These are phyloP conservation scores for Eospalax fontanierii DNA, from an alignment of 2,797 vertebrate genomes.

Conservation along the genomic window DNA sequence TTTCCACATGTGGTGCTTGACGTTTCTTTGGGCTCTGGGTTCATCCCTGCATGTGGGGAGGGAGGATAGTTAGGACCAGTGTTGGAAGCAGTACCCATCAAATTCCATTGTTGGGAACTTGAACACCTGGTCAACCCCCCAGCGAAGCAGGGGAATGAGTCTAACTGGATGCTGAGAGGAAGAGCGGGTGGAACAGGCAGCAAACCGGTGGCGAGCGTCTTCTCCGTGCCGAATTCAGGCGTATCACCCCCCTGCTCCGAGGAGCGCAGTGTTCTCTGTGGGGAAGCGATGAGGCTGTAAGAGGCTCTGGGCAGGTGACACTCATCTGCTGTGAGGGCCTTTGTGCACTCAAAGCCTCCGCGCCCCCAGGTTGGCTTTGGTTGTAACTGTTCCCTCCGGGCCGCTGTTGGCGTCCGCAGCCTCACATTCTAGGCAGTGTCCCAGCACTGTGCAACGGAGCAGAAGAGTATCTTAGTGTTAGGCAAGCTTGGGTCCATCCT, in stretches of 20 bases:
- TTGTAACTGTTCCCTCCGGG: too few relatives aligned
- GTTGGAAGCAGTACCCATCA: background rate
- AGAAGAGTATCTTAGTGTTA: background rate
- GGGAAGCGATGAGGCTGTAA: constrained; percentile 12
- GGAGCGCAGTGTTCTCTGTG: constrained; percentile 23
- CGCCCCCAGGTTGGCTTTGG: constrained; percentile 30
- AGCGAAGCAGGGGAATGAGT: background rate
- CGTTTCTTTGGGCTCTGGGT: background rate
- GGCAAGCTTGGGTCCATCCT: background rate
- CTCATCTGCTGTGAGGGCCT: constrained; percentile 60
- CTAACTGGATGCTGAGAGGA: background rate
- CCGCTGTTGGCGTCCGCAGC: background rate
- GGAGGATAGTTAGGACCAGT: background rate
- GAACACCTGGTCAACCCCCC: background rate
- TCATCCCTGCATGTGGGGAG: background rate
- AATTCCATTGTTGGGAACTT: background rate
- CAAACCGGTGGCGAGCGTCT: background rate
- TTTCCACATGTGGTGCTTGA: background rate
- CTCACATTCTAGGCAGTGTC: background rate
- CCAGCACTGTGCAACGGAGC: background rate
- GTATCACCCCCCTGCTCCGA: background rate
- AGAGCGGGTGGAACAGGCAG: background rate
- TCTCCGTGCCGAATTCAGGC: background rate
- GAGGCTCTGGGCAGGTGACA: constrained; percentile 54
- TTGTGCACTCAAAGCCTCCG: constrained; percentile 49